These are phyloP conservation scores for Andrena fulva DNA, from an alignment of 2,888 invertebrate species.

Conservation along the genomic window DNA sequence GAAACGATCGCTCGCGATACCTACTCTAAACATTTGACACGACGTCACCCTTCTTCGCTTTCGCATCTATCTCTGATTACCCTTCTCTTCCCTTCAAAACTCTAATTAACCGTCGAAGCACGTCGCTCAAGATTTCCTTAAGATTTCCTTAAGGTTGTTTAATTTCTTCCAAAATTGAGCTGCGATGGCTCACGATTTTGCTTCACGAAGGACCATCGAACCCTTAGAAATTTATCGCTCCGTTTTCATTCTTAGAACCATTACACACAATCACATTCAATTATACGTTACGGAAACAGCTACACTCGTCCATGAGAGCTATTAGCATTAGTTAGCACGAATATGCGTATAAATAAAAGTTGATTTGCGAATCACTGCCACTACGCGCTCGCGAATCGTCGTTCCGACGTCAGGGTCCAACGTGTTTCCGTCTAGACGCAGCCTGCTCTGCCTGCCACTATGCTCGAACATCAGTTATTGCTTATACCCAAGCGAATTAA, in stretches of 20 bases:
- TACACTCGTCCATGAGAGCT: not conserved
- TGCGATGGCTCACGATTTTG: not conserved
- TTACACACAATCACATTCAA: not conserved
- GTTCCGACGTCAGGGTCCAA: slow-evolving; percentile 28
- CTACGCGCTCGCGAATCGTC: not conserved
- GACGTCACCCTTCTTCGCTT: slow-evolving; percentile 1
- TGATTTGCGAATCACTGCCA: not conserved
- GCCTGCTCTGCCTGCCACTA: not conserved
- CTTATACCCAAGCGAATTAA: slow-evolving; percentile 54
- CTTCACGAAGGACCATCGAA: not conserved
- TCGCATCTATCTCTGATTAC: not conserved
- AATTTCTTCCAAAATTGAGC: not conserved
- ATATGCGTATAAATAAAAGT: slow-evolving; percentile 16
- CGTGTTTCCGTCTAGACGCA: slow-evolving; percentile 27
- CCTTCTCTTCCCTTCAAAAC: not conserved
- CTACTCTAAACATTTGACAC: not conserved
- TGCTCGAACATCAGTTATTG: slow-evolving; percentile 48
- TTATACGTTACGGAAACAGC: not conserved
- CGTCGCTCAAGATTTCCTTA: not conserved
- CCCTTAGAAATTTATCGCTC: no score
- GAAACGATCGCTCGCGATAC: not conserved
- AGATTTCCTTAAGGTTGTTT: not conserved
- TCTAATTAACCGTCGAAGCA: not conserved
- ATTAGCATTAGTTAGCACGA: not conserved
- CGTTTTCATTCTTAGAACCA: not conserved